Conservation (phyloP, 2,113 vertebrate genomes). For the Perccottus glenii region DNA sequence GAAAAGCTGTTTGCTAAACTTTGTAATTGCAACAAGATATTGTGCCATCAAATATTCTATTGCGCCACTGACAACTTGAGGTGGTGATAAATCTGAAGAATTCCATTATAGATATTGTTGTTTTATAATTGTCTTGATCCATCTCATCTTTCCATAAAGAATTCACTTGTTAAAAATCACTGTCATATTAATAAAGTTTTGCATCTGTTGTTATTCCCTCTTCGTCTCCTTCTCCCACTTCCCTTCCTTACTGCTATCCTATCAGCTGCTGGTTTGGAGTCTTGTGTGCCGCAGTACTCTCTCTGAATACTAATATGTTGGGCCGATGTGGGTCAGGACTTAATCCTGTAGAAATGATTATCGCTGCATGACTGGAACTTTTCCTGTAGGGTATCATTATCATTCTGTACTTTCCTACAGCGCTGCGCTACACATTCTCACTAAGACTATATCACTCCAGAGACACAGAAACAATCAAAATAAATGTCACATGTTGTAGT, state of each 20-base stretch:
- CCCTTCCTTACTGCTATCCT: slow-evolving; percentile 41
- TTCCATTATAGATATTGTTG: too few species aligned
- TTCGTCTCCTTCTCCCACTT: slow-evolving; percentile 24
- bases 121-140: background rate
- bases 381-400: slow-evolving; percentile 73
- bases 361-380: slow-evolving; percentile 71
- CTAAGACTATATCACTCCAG: slow-evolving; percentile 42
- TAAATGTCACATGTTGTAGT: slow-evolving; percentile 28
- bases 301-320: slow-evolving; percentile 73
- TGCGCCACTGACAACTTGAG: slow-evolving; percentile 25
- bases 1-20: slow-evolving; percentile 40
- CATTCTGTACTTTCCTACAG: slow-evolving; percentile 65
- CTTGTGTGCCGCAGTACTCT: slow-evolving; percentile 60
- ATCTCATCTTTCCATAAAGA: background rate
- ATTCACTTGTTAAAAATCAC: background rate
- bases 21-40: slow-evolving; percentile 41
- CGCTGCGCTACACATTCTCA: slow-evolving; percentile 39
- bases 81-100: background rate
- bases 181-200: background rate
- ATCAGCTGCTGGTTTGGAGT: slow-evolving; percentile 55
- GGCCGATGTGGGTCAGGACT: slow-evolving; percentile 77
- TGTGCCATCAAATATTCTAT: slow-evolving; percentile 26
- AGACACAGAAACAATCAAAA: slow-evolving; percentile 45
- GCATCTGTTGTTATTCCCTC: slow-evolving; percentile 19
- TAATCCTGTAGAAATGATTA: slow-evolving; percentile 80